Evolutionary conservation across 2,113 vertebrate species (phyloP), one percentile per base, ranked within the genome.

Genomic region (Fukomys damarensis): DNA sequence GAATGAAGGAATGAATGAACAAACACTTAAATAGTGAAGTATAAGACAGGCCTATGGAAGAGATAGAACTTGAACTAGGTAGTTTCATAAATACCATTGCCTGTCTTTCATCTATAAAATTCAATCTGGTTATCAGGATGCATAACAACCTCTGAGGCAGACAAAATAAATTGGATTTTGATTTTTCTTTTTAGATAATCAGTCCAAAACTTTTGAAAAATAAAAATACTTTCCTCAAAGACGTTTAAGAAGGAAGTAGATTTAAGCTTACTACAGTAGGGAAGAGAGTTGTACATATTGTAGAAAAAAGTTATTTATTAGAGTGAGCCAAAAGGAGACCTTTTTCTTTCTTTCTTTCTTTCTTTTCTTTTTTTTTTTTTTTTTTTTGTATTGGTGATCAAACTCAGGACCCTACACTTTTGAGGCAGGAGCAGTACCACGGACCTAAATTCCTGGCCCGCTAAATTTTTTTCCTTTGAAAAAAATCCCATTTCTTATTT

Each of bases 381-480:
- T n/a, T n/a, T n/a, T n/a, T n/a, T n/a, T n/a, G n/a, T n/a, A n/a
- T n/a, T n/a, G n/a, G n/a, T n/a, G n/a, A n/a, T n/a, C n/a, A n/a
- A n/a, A n/a, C n/a, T n/a, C n/a, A n/a, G n/a, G n/a, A n/a, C n/a
- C n/a, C n/a, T n/a, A n/a, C n/a, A n/a, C n/a, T n/a, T n/a, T n/a
- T n/a, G n/a, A n/a, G n/a, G n/a, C n/a, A n/a, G n/a, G n/a, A n/a
- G n/a, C n/a, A n/a, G n/a, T n/a, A n/a, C n/a, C n/a, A n/a, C n/a
- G n/a, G n/a, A n/a, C n/a, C n/a, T n/a, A n/a, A n/a, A n/a, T n/a
- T n/a, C n/a, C n/a, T n/a, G n/a, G n/a, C n/a, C n/a, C n/a, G n/a
- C n/a, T 52, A 85, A 93, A 35, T 95, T 32, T 91, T 96, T 93
- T 56, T 22, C 46, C 65, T 93, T 88, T 38, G 35, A 72, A 82